A percentile compares a stretch with the other conserved stretches of the same genome.
Conservation (phyloP, 2,888 invertebrate species). For the Eurytoma californica region DNA sequence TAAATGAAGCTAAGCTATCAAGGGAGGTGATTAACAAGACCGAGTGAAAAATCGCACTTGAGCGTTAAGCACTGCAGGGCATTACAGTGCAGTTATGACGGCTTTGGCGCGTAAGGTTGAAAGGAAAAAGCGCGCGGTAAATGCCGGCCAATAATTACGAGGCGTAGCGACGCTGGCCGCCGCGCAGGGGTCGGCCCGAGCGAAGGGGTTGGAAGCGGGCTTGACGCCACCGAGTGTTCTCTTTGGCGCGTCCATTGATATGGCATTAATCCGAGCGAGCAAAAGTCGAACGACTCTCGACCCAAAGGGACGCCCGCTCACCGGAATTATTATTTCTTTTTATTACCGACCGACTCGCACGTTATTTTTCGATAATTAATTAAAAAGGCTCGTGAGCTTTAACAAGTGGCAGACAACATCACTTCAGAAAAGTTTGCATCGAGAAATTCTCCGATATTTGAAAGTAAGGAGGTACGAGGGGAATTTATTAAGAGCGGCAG, state of each 20-base stretch:
- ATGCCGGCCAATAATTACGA: slow-evolving; percentile 45
- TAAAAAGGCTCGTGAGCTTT: too few species aligned
- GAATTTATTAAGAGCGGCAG: slow-evolving; percentile 55
- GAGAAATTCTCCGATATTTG: slow-evolving; percentile 52
- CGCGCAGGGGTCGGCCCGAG: slow-evolving; percentile 5
- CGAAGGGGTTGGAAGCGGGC: neutral
- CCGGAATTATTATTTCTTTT: slow-evolving; percentile 24
- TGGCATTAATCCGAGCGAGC: slow-evolving; percentile 67
- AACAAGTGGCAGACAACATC: neutral
- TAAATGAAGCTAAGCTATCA: neutral
- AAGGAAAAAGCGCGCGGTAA: slow-evolving; percentile 24
- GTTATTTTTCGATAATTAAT: neutral
- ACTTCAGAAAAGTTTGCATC: slow-evolving; percentile 33
- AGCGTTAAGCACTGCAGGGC: slow-evolving; percentile 17
- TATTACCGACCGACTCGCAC: neutral
- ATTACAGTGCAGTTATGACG: slow-evolving; percentile 5
- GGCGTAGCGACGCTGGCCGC: neutral
- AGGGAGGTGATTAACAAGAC: neutral
- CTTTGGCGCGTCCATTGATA: slow-evolving; percentile 67
- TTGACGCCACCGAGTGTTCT: slow-evolving; percentile 54
- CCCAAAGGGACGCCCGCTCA: slow-evolving; percentile 4
- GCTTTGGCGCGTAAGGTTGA: neutral
- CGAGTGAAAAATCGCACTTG: slow-evolving; percentile 21
- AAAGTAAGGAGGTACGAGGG: slow-evolving; percentile 49
- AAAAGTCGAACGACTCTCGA: slow-evolving; percentile 65